Percentiles rank a stretch among this genome's conserved stretches.
These are phyloP conservation scores for Sylvicola cinctus DNA, from an alignment of 2,888 invertebrate genomes.

Conservation along the genomic window DNA sequence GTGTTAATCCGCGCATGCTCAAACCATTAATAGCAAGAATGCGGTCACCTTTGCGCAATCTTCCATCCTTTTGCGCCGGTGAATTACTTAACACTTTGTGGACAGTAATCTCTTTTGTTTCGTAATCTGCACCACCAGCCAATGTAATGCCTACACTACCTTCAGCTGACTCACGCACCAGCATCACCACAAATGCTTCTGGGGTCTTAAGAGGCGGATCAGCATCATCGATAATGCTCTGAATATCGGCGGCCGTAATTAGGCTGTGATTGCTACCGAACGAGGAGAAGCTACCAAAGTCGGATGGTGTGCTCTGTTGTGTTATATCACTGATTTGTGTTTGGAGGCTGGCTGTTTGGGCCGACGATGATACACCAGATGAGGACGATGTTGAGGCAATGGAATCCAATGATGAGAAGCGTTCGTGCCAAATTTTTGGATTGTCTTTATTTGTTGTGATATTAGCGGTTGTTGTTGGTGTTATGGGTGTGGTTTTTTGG, in stretches of 20 bases:
- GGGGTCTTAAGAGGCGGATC: conserved; percentile 39
- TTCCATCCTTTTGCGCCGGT: conserved; percentile 69
- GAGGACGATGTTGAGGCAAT: conserved; percentile 22
- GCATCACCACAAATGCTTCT: conserved; percentile 39
- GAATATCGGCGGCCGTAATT: conserved; percentile 32
- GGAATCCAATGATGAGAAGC: conserved; percentile 24
- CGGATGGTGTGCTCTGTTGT: conserved; percentile 23
- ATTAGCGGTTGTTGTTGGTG: not conserved
- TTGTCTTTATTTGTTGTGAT: conserved; percentile 7
- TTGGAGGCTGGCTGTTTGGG: conserved; percentile 12
- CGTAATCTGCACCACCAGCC: conserved; percentile 78
- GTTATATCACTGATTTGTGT: conserved; percentile 15
- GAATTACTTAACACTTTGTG: conserved; percentile 73
- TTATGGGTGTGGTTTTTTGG: not conserved
- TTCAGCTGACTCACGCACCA: conserved; percentile 43
- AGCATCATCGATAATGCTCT: conserved; percentile 42
- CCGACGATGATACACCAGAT: conserved; percentile 16
- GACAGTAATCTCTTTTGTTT: conserved; percentile 79
- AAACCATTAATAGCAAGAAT: conserved; percentile 76
- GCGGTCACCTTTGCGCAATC: conserved; percentile 69
- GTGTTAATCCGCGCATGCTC: conserved; percentile 63
- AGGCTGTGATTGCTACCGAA: conserved; percentile 26
- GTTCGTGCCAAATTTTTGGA: conserved; percentile 16
- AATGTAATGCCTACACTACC: conserved; percentile 72
- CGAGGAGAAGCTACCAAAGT: conserved; percentile 26